phyloP scores from a whole-genome alignment of 2,113 vertebrate species.

The Spea bombifrons region DNA sequence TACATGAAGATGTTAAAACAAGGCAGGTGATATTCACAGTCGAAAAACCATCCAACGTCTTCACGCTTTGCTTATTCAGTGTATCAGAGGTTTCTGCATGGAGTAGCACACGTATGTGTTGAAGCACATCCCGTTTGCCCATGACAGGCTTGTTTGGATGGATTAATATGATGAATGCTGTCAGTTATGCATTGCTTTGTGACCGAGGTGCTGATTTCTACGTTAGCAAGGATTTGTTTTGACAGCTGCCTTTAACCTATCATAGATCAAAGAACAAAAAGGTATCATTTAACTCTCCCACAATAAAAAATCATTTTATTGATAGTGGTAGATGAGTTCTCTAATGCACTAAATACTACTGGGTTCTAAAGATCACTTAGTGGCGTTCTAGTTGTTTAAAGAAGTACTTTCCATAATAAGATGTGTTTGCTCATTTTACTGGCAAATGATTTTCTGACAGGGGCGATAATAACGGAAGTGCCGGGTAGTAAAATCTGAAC shows the following conservation, averaged over 20 bases:
- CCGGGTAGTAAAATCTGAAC: slow-evolving; percentile 19
- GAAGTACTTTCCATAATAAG: not conserved
- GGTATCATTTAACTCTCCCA: not conserved
- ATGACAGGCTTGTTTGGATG: slow-evolving; percentile 34
- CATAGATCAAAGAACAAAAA: not conserved
- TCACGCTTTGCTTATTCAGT: not conserved
- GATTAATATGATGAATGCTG: slow-evolving; percentile 35
- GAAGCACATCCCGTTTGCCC: slow-evolving; percentile 31
- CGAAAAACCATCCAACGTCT: not conserved
- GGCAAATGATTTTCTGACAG: slow-evolving; percentile 13
- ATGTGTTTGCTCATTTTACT: slow-evolving; percentile 33
- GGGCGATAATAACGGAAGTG: slow-evolving; percentile 5
- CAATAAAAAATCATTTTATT: slow-evolving; percentile 12
- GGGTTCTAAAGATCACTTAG: not conserved
- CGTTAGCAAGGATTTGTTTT: slow-evolving; percentile 15
- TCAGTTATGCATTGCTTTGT: slow-evolving; percentile 21
- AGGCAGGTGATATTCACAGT: not conserved
- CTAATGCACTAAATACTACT: slow-evolving; percentile 8
- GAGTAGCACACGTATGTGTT: slow-evolving; percentile 36
- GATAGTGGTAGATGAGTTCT: slow-evolving; percentile 14
- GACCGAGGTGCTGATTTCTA: slow-evolving; percentile 20
- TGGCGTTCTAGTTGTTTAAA: not conserved
- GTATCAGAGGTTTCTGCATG: not conserved
- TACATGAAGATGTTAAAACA: not conserved
- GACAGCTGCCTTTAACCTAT: slow-evolving; percentile 33